phyloP scores from a whole-genome alignment of 2,888 invertebrate species.

The Cenopis cana region DNA sequence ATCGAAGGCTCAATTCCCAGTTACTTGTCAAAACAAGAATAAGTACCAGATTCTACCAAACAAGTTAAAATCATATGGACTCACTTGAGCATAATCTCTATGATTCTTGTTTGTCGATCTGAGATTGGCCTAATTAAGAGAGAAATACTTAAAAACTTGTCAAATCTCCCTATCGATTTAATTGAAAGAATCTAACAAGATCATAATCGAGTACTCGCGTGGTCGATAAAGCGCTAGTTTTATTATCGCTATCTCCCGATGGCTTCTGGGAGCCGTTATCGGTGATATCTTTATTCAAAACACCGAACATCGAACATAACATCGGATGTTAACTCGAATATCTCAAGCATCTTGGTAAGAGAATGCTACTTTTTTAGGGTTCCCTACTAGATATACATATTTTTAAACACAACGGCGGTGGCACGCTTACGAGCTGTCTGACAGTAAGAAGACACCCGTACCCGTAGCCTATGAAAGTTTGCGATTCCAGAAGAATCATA shows the following conservation, averaged over 20 bases:
- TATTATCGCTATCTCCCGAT: constrained; percentile 22
- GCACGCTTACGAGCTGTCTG: no score
- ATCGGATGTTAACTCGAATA: constrained; percentile 21
- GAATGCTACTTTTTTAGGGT: constrained; percentile 26
- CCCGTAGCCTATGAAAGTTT: no score
- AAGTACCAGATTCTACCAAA: no score
- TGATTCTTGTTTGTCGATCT: background rate
- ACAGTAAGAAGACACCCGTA: no score
- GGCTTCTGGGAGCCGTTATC: constrained; percentile 35
- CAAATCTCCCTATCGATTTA: constrained; percentile 21
- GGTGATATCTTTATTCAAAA: constrained; percentile 25
- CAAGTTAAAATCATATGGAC: no score
- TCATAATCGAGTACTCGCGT: constrained; percentile 29
- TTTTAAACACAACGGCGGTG: no score
- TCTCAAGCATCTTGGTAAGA: constrained; percentile 38
- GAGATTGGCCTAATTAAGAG: background rate
- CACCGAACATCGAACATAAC: constrained; percentile 28
- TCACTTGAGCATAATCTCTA: no score
- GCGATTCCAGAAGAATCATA: no score
- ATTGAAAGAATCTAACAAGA: constrained; percentile 31
- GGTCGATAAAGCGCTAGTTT: constrained; percentile 42
- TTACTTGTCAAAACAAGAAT: no score
- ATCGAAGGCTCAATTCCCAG: no score
- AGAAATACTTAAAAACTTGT: background rate
- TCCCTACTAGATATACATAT: background rate